Percentiles rank a stretch among this genome's conserved stretches.
Evolutionary conservation across 2,113 vertebrate species (phyloP).

Genomic region (Petrocephalus microphthalmus): DNA sequence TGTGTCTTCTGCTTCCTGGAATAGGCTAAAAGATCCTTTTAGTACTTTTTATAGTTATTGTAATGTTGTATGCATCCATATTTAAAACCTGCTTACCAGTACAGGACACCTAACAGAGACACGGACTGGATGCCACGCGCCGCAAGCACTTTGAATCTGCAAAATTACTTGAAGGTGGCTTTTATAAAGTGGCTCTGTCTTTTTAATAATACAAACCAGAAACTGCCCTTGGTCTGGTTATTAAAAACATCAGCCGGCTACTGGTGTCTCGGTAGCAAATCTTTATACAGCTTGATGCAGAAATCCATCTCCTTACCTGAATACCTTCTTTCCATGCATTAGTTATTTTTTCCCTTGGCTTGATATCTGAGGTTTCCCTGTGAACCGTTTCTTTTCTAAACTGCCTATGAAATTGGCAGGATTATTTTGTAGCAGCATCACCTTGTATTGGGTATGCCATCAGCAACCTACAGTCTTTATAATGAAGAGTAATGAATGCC

Average conservation of each 20-base stretch:
- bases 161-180: background rate
- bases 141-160: background rate
- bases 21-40: background rate
- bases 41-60: background rate
- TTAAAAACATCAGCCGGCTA: constrained; percentile 15
- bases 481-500: background rate
- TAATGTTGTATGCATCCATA: background rate
- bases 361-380: constrained; percentile 12
- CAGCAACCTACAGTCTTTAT: background rate
- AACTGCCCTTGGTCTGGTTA: background rate
- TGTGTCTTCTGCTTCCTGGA: background rate
- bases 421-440: background rate
- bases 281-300: background rate
- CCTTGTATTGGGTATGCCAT: background rate
- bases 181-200: background rate
- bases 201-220: constrained; percentile 22
- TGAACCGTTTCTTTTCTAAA: background rate
- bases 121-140: background rate
- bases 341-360: background rate
- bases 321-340: background rate
- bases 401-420: background rate
- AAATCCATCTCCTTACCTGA: background rate
- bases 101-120: background rate
- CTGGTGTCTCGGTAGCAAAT: background rate
- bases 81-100: background rate